These are phyloP conservation scores for Pardalotus punctatus DNA, from an alignment of 2,113 vertebrate genomes.

Conservation along the genomic window DNA sequence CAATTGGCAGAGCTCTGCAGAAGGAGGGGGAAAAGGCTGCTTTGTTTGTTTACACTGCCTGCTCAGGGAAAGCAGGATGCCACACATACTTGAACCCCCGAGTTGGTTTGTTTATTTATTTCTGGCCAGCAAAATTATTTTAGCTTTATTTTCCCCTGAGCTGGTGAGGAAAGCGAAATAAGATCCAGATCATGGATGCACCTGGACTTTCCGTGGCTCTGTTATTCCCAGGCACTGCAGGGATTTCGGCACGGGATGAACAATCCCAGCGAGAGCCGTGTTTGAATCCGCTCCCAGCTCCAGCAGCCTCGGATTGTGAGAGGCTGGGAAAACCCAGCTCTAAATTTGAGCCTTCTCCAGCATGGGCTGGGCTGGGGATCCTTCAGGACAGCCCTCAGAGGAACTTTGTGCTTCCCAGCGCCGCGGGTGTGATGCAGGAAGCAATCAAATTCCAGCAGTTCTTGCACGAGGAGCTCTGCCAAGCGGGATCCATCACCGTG, in stretches of 20 bases:
- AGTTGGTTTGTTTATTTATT: not conserved
- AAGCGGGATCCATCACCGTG: not conserved
- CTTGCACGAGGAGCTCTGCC: not conserved
- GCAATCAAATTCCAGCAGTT: not conserved
- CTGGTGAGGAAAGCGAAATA: not conserved
- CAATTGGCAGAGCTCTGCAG: not conserved
- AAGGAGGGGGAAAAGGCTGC: not conserved
- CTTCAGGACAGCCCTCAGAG: not conserved
- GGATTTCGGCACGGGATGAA: not conserved
- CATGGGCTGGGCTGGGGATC: not conserved
- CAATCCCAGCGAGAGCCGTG: accelerated
- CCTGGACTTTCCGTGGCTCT: not conserved
- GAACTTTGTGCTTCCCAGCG: not conserved
- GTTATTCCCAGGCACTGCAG: not conserved
- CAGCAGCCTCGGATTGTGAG: not conserved
- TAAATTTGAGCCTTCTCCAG: not conserved
- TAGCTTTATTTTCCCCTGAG: too few relatives aligned
- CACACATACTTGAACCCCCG: not conserved
- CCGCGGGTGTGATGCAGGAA: accelerated
- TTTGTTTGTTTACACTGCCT: not conserved
- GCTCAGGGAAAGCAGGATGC: not conserved
- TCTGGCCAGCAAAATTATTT: not conserved
- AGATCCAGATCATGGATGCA: not conserved
- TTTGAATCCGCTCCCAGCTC: not conserved
- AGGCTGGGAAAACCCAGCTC: not conserved